phyloP scores from a whole-genome alignment of 2,113 vertebrate species.

The Varanus salvator region DNA sequence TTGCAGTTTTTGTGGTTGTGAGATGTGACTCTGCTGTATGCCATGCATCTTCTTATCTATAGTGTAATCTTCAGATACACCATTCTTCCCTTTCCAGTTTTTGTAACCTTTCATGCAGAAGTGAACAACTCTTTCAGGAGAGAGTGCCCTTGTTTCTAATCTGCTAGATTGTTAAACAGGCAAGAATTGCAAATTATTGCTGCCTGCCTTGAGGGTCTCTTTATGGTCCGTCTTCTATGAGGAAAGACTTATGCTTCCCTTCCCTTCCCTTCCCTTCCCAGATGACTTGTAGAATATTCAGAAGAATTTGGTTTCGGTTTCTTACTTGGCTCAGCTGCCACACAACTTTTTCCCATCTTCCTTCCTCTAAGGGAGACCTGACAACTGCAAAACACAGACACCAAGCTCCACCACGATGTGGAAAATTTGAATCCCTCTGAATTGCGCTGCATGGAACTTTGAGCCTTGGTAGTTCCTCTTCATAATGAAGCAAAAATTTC shows the following conservation, averaged over 20 bases:
- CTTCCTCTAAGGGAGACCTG: background rate
- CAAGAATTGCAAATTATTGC: constrained; percentile 20
- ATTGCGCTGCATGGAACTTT: background rate
- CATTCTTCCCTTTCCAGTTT: background rate
- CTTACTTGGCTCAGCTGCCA: constrained; percentile 36
- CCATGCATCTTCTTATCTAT: constrained; percentile 21
- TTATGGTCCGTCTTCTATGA: constrained; percentile 5
- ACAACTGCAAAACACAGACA: background rate
- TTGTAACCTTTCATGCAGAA: background rate
- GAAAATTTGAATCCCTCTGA: background rate
- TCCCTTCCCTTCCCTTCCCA: background rate
- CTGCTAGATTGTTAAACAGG: constrained; percentile 39
- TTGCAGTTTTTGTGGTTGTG: constrained; percentile 10
- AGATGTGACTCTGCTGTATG: constrained; percentile 14
- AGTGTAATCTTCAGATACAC: constrained; percentile 27
- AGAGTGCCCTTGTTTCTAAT: constrained; percentile 39
- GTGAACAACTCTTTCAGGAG: constrained; percentile 27
- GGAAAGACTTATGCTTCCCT: background rate
- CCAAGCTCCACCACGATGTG: background rate
- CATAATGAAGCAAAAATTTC: background rate
- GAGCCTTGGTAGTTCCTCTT: background rate
- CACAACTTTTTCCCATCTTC: constrained; percentile 14
- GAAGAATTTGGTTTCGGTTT: constrained; percentile 46
- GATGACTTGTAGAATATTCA: constrained; percentile 19
- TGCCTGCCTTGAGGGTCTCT: constrained; percentile 24